A percentile compares a stretch with the other conserved stretches of the same genome.
Evolutionary conservation across 2,888 invertebrate genomes (phyloP).

Genomic region (Thymelicus sylvestris): DNA sequence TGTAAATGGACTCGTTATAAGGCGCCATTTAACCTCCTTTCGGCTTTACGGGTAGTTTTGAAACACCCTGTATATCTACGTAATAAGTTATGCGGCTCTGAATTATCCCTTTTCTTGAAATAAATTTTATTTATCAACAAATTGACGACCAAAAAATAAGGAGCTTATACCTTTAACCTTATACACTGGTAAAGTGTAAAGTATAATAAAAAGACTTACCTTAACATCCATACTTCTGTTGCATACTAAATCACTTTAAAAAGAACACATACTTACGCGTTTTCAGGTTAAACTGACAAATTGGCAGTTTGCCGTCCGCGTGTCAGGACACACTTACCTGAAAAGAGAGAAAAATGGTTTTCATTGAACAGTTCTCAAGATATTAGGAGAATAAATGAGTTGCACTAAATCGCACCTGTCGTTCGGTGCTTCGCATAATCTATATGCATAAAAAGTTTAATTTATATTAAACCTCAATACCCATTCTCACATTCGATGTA

Average conservation of each 20-base stretch:
- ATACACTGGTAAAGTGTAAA: no score
- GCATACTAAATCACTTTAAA: not conserved
- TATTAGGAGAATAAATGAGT: constrained; percentile 40
- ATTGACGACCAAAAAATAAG: no score
- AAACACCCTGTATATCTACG: no score
- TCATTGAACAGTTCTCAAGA: constrained; percentile 30
- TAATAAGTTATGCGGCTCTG: not conserved
- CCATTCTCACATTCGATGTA: no score
- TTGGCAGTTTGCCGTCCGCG: constrained; percentile 25
- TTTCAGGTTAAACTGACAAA: constrained; percentile 22
- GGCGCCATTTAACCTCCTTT: no score
- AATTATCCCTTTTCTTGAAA: not conserved
- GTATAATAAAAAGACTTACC: not conserved
- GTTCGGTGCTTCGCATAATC: no score
- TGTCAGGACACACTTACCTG: constrained; percentile 45
- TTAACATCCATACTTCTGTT: not conserved
- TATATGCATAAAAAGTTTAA: no score
- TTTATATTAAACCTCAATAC: no score
- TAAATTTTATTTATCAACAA: not conserved
- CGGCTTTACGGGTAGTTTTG: no score
- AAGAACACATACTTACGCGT: constrained; percentile 7
- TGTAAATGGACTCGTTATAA: no score
- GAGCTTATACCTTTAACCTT: no score
- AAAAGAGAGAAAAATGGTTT: constrained; percentile 41
- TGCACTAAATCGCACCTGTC: not conserved